A percentile compares a stretch with the other conserved stretches of the same genome.
These are phyloP conservation scores for Amphibalanus amphitrite DNA, from an alignment of 1,140 invertebrate genomes.

Conservation along the genomic window DNA sequence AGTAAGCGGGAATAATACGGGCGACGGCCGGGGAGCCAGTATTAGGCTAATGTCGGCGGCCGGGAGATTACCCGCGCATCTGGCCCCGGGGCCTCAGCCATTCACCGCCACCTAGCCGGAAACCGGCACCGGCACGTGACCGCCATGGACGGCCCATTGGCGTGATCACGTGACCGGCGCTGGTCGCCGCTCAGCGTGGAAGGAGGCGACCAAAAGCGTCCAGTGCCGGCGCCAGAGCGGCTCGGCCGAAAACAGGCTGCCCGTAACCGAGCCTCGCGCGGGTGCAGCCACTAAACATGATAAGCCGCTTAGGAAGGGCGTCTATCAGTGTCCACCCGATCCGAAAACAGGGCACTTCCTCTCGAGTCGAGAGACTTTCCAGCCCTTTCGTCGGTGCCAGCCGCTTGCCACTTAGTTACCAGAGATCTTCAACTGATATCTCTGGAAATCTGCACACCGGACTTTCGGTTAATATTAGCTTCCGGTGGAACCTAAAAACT, in stretches of 20 bases:
- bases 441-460: too few relatives aligned
- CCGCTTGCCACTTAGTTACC: too few relatives aligned
- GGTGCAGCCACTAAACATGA: neutral
- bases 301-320: neutral
- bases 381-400: too few relatives aligned
- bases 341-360: too few relatives aligned
- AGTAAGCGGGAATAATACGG: neutral
- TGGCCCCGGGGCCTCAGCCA: neutral
- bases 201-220: too few relatives aligned
- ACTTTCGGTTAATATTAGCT: too few relatives aligned
- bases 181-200: neutral
- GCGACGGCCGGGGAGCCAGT: neutral
- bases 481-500: too few relatives aligned
- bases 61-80: neutral
- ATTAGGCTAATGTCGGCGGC: neutral
- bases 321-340: too few relatives aligned
- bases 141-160: neutral
- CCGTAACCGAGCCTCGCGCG: too few relatives aligned
- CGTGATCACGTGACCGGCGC: neutral
- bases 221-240: too few relatives aligned
- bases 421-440: too few relatives aligned
- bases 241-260: neutral
- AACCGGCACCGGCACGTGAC: neutral
- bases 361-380: too few relatives aligned
- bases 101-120: neutral